phyloP scores from a whole-genome alignment of 2,888 invertebrate species.

The Bhutanitis thaidina region DNA sequence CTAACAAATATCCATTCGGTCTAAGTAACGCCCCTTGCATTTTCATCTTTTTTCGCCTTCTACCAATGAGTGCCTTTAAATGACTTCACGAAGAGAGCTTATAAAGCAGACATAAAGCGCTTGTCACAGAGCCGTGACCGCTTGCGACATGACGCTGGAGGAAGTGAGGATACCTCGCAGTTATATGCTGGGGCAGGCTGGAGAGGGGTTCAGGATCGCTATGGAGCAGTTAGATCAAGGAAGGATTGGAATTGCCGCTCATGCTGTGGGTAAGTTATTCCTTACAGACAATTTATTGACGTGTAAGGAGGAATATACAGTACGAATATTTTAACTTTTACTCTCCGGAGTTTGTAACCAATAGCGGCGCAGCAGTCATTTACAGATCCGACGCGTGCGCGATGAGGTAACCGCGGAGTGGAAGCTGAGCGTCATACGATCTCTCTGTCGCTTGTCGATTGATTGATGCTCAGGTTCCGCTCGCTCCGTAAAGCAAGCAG shows the following conservation, averaged over 20 bases:
- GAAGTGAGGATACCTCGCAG: slow-evolving; percentile 81
- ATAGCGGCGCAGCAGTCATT: too few relatives aligned
- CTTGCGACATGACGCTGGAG: slow-evolving; percentile 84
- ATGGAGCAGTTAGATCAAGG: slow-evolving; percentile 86
- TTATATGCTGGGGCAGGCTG: slow-evolving; percentile 75
- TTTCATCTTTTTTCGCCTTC: slow-evolving; percentile 8
- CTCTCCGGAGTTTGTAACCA: too few relatives aligned
- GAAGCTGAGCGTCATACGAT: too few relatives aligned
- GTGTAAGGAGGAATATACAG: too few relatives aligned
- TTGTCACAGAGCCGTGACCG: slow-evolving; percentile 81
- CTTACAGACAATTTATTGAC: too few relatives aligned
- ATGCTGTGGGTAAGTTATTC: slow-evolving; percentile 81
- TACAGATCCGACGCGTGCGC: too few relatives aligned
- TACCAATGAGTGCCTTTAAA: not conserved
- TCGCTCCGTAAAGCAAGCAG: too few relatives aligned
- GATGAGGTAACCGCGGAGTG: too few relatives aligned
- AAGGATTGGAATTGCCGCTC: slow-evolving; percentile 87
- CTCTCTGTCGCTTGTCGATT: too few relatives aligned
- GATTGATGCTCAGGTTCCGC: too few relatives aligned
- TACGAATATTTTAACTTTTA: too few relatives aligned
- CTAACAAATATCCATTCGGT: not conserved
- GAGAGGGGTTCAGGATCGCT: slow-evolving; percentile 86
- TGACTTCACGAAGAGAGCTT: slow-evolving; percentile 33
- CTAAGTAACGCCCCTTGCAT: not conserved
- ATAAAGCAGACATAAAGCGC: slow-evolving; percentile 51